Conservation (phyloP, 2,888 invertebrate genomes). For the Lithophane socia region DNA sequence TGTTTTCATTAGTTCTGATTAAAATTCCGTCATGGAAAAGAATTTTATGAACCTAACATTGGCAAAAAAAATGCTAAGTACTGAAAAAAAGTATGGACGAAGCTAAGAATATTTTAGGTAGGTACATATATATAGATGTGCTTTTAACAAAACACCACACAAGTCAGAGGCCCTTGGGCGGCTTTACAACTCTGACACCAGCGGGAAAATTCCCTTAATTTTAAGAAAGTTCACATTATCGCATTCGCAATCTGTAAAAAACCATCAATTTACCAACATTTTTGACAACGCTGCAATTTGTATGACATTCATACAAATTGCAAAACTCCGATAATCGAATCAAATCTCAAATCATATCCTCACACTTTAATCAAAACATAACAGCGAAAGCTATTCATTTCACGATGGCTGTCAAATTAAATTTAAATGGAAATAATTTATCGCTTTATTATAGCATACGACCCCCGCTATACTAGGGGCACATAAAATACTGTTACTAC, state of each 20-base stretch:
- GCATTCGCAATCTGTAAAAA: no score
- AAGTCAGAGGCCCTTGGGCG: no score
- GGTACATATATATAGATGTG: neutral
- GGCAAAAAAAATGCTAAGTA: neutral
- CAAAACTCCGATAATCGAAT: slow-evolving; percentile 29
- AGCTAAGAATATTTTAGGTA: neutral
- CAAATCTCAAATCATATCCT: slow-evolving; percentile 76
- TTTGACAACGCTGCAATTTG: no score
- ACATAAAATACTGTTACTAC: slow-evolving; percentile 87
- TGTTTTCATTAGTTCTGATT: slow-evolving; percentile 41
- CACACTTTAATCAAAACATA: slow-evolving; percentile 85
- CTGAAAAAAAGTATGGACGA: neutral
- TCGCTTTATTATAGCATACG: slow-evolving; percentile 88
- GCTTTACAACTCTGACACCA: no score
- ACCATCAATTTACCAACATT: no score
- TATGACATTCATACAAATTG: neutral
- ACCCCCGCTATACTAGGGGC: slow-evolving; percentile 84
- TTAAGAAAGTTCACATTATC: no score
- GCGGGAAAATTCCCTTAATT: no score
- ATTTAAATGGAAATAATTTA: slow-evolving; percentile 89
- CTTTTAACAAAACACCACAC: neutral
- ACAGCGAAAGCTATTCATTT: slow-evolving; percentile 78
- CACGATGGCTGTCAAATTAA: slow-evolving; percentile 88
- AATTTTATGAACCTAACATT: neutral
- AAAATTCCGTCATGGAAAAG: slow-evolving; percentile 37